These are phyloP conservation scores for Channa striata DNA, from an alignment of 2,797 vertebrate genomes.

Conservation along the genomic window DNA sequence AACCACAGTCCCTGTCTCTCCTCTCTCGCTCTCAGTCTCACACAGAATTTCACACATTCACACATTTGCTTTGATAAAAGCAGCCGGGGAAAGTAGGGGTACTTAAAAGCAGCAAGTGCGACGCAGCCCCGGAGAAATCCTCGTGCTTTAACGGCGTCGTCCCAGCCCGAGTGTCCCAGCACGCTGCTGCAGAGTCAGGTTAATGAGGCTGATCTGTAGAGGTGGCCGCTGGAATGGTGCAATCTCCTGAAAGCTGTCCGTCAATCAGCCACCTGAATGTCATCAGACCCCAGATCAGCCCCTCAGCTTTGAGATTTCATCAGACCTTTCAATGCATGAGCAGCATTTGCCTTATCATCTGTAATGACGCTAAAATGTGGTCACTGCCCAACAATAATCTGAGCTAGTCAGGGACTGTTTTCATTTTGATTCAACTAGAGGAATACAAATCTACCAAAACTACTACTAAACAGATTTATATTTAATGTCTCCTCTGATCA, in stretches of 20 bases:
- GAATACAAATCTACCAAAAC: too few relatives aligned
- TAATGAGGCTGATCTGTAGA: constrained; percentile 28
- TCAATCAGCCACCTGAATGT: constrained; percentile 7
- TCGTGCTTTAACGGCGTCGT: not conserved
- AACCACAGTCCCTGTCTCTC: not conserved
- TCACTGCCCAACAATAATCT: not conserved
- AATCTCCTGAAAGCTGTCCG: constrained; percentile 47
- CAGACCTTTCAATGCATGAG: not conserved
- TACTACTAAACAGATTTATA: too few relatives aligned
- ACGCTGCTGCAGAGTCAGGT: constrained; percentile 14
- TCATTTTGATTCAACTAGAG: not conserved
- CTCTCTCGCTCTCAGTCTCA: not conserved
- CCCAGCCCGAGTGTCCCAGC: constrained; percentile 11
- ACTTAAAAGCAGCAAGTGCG: not conserved
- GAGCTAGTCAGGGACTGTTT: not conserved
- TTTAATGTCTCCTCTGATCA: not conserved
- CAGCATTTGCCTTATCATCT: not conserved
- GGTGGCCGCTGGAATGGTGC: constrained; percentile 14
- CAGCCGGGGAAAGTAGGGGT: constrained; percentile 7
- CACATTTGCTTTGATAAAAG: constrained; percentile 19
- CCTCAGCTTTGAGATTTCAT: constrained; percentile 1
- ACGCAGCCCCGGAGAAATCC: not conserved
- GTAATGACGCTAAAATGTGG: not conserved
- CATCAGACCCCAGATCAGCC: constrained; percentile 9
- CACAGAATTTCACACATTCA: constrained; percentile 12